Evolutionary conservation across 2,113 vertebrate species (phyloP).

Genomic region (Melanocharis versteri): DNA sequence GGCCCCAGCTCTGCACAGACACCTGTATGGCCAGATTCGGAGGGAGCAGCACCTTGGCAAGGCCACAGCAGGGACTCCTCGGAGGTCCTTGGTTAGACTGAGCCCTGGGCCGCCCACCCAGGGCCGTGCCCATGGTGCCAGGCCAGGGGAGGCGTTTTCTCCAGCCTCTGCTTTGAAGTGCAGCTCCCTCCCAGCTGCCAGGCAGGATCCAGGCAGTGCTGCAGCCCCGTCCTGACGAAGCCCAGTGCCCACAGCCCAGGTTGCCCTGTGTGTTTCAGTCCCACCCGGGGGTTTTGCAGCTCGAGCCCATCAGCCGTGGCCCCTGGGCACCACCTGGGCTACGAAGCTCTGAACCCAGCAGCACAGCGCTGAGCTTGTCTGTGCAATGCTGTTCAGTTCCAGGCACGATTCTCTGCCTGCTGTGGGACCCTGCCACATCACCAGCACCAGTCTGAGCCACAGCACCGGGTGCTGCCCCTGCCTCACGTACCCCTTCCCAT

Average conservation of each 20-base stretch:
- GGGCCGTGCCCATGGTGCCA: neutral
- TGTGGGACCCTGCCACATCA: fast-evolving
- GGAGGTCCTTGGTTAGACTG: neutral
- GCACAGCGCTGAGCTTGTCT: neutral
- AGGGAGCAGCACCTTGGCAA: neutral
- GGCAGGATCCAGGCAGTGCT: neutral
- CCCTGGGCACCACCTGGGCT: neutral
- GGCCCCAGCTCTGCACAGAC: neutral
- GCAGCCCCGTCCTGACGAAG: neutral
- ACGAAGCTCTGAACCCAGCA: neutral
- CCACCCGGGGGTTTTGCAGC: neutral
- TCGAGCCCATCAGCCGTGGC: neutral
- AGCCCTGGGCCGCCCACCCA: neutral
- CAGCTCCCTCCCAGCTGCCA: neutral
- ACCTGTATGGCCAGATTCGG: too few relatives aligned
- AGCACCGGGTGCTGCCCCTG: neutral
- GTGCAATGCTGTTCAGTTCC: fast-evolving
- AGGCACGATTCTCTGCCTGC: fast-evolving
- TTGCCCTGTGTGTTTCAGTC: fast-evolving
- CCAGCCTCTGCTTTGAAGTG: neutral
- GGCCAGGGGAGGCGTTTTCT: neutral
- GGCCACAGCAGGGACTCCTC: neutral
- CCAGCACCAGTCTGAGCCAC: neutral
- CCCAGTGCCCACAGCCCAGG: neutral
- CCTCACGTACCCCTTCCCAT: fast-evolving